Percentiles rank a stretch among this genome's conserved stretches.
These are phyloP conservation scores for Phalacrocorax aristotelis DNA, from an alignment of 2,113 vertebrate species.

Conservation along the genomic window DNA sequence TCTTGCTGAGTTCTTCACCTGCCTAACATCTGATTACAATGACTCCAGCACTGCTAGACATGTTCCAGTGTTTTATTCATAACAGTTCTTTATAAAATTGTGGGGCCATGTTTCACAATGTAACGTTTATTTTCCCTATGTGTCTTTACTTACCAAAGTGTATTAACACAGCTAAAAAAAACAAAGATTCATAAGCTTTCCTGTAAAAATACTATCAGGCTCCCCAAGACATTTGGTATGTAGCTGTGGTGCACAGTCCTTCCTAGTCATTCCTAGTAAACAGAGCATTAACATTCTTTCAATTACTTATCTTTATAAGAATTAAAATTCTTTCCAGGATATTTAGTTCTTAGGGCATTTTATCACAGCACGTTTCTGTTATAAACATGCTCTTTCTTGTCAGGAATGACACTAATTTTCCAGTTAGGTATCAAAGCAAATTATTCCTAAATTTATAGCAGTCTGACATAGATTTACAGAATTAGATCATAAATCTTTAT, in stretches of 20 bases:
- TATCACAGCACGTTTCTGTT: conserved; percentile 57
- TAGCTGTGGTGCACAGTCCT: conserved; percentile 4
- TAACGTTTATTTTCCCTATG: neutral
- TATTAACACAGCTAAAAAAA: neutral
- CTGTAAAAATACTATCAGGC: neutral
- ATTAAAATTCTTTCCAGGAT: conserved; percentile 76
- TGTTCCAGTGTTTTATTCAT: neutral
- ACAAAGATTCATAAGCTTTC: neutral
- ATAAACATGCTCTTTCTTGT: conserved; percentile 70
- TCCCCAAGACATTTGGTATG: neutral
- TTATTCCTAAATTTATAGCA: conserved; percentile 41
- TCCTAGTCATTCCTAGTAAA: conserved; percentile 51
- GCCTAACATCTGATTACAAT: neutral
- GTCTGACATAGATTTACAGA: conserved; percentile 25
- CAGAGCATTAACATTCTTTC: conserved; percentile 64
- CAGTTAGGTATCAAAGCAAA: conserved; percentile 48
- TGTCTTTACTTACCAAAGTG: neutral
- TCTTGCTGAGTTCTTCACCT: neutral
- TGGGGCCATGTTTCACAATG: neutral
- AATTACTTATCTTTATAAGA: conserved; percentile 64
- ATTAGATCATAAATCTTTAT: conserved; percentile 8
- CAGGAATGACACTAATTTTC: conserved; percentile 58
- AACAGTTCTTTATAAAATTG: neutral
- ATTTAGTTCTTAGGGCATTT: conserved; percentile 60
- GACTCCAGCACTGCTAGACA: neutral